Evolutionary conservation across 2,888 invertebrate species (phyloP).

Genomic region (Hemicrepidius hirtus): DNA sequence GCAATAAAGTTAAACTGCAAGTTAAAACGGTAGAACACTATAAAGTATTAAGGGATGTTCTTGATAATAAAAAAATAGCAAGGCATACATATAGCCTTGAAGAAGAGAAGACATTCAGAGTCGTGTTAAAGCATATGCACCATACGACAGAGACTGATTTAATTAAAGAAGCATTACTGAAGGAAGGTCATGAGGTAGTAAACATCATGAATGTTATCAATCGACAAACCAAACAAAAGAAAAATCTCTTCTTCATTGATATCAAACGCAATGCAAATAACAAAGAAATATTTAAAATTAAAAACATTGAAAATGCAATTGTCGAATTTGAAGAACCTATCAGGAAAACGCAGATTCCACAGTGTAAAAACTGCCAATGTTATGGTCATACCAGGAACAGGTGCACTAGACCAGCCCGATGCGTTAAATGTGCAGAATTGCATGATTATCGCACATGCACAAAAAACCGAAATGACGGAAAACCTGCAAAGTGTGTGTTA

Average conservation of each 20-base stretch:
- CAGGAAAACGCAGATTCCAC: constrained; percentile 33
- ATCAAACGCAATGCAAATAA: constrained; percentile 32
- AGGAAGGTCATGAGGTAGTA: constrained; percentile 17
- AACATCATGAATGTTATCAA: constrained; percentile 31
- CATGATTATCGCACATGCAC: constrained; percentile 23
- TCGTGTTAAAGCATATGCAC: constrained; percentile 30
- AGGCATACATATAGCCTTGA: constrained; percentile 24
- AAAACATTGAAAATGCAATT: constrained; percentile 35
- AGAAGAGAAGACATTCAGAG: constrained; percentile 31
- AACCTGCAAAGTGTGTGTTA: constrained; percentile 21
- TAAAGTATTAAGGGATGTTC: constrained; percentile 21
- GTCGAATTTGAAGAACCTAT: constrained; percentile 27
- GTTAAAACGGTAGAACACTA: constrained; percentile 22
- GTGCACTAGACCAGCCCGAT: constrained; percentile 19
- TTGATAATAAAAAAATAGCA: constrained; percentile 26
- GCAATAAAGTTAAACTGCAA: constrained; percentile 15
- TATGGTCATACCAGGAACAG: constrained; percentile 8
- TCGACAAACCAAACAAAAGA: constrained; percentile 16
- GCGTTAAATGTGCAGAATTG: constrained; percentile 30
- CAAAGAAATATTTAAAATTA: constrained; percentile 30
- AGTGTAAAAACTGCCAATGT: constrained; percentile 14
- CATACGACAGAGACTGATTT: constrained; percentile 4
- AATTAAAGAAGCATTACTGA: constrained; percentile 21
- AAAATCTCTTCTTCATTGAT: constrained; percentile 28
- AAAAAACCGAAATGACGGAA: constrained; percentile 21